Evolutionary conservation across 1,140 invertebrate species (phyloP), one percentile per base, ranked within the genome.

Genomic region (Drosophila grimshawi): DNA sequence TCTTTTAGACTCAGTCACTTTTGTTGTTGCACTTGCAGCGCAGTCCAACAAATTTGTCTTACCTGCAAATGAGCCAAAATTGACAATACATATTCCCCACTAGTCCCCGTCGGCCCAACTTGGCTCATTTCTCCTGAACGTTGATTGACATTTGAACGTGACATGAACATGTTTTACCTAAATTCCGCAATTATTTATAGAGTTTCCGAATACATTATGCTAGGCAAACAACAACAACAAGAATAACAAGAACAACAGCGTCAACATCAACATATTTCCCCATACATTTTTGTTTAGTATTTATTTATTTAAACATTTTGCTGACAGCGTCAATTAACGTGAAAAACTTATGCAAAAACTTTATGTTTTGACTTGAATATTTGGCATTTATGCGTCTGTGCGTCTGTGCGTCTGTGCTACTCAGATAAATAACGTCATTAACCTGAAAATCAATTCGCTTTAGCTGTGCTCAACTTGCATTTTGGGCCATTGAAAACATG

Each of bases 111-210:
- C 19, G 19, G 19, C 19, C 19, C 19, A 19, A 10, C 29, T 27
- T 10, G 43, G 68, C 48, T 10, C 10, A n/a, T 41, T 30, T 6
- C 7, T 37, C 11, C 39, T 46, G 19, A 19, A 27, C 62, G 55
- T 61, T 88, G 85, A 88, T 88, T 88, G 85, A 89, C 85, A 88
- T 76, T 78, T 80, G 85, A 88, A 88, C 83, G 83, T 88, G 83
- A 88, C 83, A 80, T 88, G 80, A 66, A 88, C 85, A 88, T 85
- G 85, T 86, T 89, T 85, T 86, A 88, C 85, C 85, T 81, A 88
- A 88, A 88, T 88, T 88, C 86, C 85, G 60, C 62, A 72, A 88
- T 89, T 89, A 88, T 88, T 88, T 89, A 56, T 63, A 80, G 74
- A 72, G 56, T 29, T 32, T 32, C 32, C 39, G 29, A 5, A 32